Base-by-base conservation (phyloP, 2,888 invertebrate species). In the Hydraecia micacea region DNA sequence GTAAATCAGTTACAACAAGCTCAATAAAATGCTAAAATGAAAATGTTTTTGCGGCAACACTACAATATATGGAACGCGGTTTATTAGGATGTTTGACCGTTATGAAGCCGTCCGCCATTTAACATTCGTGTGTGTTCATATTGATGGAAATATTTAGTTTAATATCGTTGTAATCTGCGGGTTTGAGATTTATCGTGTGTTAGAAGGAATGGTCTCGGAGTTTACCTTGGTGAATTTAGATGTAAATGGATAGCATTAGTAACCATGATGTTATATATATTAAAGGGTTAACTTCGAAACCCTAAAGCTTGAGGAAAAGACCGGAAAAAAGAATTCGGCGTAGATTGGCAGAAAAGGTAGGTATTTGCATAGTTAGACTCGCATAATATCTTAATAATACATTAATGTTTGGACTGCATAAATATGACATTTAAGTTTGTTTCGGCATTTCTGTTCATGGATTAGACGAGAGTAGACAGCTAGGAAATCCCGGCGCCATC, bases 1-100 rank as follows among this genome's bases (percentile, higher is more conserved):
- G 92, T 94, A 94, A 94, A 95, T 94, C 94, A 94, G 92, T 91
- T 90, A 92, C 90, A 92, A 92, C 91, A 92, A 90, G 91, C 91
- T 90, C 92, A 91, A 92, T 93, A 92, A 92, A 93, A 93, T 91
- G 92, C 87, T 91, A 90, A 91, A 93, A 92, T 90, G 92, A 91
- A 92, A 93, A 91, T 91, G 91, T 91, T 91, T 92, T 90, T 85
- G 87, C 86, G 88, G 86, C 85, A 88, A 87, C 89, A 91, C 91
- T 90, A 86, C 86, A 87, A 89, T 88, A 89, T 88, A 90, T 87
- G 88, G 84, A 70, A 81, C 80, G 81, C 84, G 83, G 85, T 89
- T 90, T 90, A 89, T 91, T 91, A 91, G 87, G 85, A 88, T 76
- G 87, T 86, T 84, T 77, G 74, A 81, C 72, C 83, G 87, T 86